Conservation (phyloP, 2,797 vertebrate genomes). For the Neosalanx taihuensis region DNA sequence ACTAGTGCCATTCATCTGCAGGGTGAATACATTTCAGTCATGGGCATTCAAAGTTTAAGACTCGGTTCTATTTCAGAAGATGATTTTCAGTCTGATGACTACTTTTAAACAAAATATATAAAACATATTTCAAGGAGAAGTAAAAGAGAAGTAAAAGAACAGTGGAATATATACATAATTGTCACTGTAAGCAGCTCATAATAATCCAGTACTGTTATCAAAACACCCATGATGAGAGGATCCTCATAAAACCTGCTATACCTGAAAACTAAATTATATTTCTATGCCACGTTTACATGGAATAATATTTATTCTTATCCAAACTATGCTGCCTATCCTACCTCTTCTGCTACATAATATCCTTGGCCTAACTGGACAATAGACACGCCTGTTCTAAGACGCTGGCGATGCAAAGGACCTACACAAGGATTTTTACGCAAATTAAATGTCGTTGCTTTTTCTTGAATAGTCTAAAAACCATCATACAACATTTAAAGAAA, state of each 20-base stretch:
- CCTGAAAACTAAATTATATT: neutral
- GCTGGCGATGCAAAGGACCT: conserved; percentile 24
- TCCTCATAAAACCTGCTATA: neutral
- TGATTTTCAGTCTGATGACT: neutral
- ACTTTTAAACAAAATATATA: neutral
- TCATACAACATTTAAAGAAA: neutral
- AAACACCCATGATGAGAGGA: no score
- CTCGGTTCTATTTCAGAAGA: neutral
- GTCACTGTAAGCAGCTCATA: neutral
- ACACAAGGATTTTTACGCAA: conserved; percentile 23
- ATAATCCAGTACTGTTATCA: no score
- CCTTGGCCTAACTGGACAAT: conserved; percentile 32
- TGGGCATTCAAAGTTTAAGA: neutral
- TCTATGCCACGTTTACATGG: neutral
- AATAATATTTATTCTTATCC: conserved; percentile 14
- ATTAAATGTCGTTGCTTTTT: conserved; percentile 4
- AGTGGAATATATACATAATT: neutral
- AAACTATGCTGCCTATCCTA: neutral
- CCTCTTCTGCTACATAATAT: conserved; percentile 14
- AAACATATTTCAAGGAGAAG: neutral
- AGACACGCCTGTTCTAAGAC: conserved; percentile 34
- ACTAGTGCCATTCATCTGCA: conserved; percentile 21
- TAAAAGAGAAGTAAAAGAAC: neutral
- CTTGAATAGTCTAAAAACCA: neutral
- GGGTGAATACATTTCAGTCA: neutral